phyloP scores from a whole-genome alignment of 2,113 vertebrate genomes.

The Dasyurus viverrinus region DNA sequence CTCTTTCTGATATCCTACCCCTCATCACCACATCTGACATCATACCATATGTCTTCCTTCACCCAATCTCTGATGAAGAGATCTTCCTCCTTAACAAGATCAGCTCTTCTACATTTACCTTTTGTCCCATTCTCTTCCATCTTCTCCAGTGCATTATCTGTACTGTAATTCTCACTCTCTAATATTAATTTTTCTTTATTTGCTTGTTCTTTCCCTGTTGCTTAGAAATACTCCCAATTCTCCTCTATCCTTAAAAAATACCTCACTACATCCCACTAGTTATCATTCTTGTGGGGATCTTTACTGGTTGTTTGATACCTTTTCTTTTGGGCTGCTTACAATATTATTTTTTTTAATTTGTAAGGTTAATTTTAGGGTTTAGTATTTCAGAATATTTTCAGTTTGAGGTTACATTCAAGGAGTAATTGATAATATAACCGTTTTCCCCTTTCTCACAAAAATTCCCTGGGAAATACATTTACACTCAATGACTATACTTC shows the following conservation, averaged over 20 bases:
- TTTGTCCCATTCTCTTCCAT: not conserved
- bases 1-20: not conserved
- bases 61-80: not conserved
- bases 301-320: not conserved
- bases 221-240: not conserved
- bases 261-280: not conserved
- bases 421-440: not conserved
- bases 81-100: not conserved
- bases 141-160: not conserved
- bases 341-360: not conserved
- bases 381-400: not conserved
- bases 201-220: not conserved
- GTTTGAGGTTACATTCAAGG: not conserved
- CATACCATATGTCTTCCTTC: not conserved
- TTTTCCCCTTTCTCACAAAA: not conserved
- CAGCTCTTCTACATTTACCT: not conserved
- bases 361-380: not conserved
- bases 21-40: not conserved
- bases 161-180: not conserved
- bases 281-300: not conserved
- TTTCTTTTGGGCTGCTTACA: not conserved
- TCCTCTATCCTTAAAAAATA: not conserved
- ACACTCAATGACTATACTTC: not conserved
- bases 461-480: not conserved
- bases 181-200: not conserved